A percentile compares a stretch with the other conserved stretches of the same genome.
Evolutionary conservation across 2,113 vertebrate species (phyloP).

Genomic region (Microcebus lehilahytsara): DNA sequence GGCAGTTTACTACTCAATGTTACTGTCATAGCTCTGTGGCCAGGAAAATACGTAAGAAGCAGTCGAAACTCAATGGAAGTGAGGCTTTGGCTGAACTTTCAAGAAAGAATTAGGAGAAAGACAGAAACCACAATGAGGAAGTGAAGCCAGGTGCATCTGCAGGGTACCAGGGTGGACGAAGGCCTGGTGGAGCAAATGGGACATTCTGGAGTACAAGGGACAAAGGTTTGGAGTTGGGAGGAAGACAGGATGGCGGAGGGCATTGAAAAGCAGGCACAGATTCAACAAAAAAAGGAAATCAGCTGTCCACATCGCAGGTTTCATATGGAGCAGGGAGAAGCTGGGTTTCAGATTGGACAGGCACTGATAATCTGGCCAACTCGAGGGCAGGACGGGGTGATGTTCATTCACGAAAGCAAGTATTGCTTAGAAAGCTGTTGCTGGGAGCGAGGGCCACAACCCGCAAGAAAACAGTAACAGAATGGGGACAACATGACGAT

Average conservation of each 20-base stretch:
- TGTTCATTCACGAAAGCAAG: neutral
- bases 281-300: neutral
- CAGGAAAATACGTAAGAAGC: neutral
- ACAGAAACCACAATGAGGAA: fast-evolving
- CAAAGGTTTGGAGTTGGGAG: neutral
- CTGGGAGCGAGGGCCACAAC: fast-evolving
- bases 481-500: fast-evolving
- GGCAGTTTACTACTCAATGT: fast-evolving
- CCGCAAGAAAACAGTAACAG: fast-evolving
- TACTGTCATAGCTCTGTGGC: fast-evolving
- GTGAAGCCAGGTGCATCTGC: neutral
- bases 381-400: neutral
- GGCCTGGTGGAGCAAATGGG: neutral
- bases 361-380: fast-evolving
- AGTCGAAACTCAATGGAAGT: neutral
- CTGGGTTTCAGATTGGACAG: neutral
- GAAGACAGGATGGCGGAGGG: neutral
- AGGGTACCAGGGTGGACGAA: neutral
- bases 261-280: neutral
- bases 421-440: neutral
- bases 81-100: neutral
- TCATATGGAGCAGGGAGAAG: no score
- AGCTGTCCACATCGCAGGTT: fast-evolving
- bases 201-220: neutral
- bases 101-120: neutral